Evolutionary conservation across 2,888 invertebrate species (phyloP).

Genomic region (Chaetogeoica ovagalla): DNA sequence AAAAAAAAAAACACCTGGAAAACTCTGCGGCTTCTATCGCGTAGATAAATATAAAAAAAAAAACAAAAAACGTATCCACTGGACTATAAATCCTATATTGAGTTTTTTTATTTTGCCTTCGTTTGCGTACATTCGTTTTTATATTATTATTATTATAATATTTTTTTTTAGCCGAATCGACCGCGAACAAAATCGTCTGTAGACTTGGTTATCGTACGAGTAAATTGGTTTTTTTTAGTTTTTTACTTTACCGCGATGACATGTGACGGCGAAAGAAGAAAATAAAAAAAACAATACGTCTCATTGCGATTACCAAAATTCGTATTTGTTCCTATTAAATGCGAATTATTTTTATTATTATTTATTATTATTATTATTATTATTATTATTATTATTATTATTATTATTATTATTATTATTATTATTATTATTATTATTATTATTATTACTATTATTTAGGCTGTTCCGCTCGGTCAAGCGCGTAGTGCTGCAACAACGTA

Average conservation of each 20-base stretch:
- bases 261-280: background rate
- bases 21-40: too few species aligned
- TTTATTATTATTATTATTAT: background rate
- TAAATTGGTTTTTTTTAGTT: too few species aligned
- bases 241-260: background rate
- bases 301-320: background rate
- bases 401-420: background rate
- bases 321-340: background rate
- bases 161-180: background rate
- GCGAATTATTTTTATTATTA: too few species aligned
- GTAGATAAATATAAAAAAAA: too few species aligned
- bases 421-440: background rate
- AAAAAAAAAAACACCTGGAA: too few species aligned
- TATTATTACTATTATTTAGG: conserved; percentile 6
- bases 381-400: background rate
- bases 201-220: too few species aligned
- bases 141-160: too few species aligned
- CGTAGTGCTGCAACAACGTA: background rate
- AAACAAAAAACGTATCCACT: too few species aligned
- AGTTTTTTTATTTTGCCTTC: too few species aligned
- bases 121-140: too few species aligned
- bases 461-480: conserved; percentile 41
- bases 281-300: conserved; percentile 28
- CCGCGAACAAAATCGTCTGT: background rate
- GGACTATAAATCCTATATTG: too few species aligned